Evolutionary conservation across 2,888 invertebrate species (phyloP), one percentile per base, ranked within the genome.

Genomic region (Drosophila leonis): DNA sequence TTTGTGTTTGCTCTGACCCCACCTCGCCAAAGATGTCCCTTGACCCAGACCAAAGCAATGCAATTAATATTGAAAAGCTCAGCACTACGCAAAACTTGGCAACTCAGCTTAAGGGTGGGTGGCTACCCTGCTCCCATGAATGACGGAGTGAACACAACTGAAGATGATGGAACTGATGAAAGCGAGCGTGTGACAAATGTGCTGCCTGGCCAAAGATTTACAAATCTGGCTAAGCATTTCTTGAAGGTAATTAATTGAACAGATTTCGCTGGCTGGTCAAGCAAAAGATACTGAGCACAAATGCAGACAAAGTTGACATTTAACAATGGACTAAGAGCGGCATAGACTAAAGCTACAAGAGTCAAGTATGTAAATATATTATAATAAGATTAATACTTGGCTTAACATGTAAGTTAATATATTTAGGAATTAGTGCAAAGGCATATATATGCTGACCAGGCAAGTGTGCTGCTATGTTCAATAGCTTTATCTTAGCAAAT

Each of bases 161-260:
- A 63, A 63, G 82, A 72, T 83, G 80, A 81, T 83, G 81, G 78
- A 88, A 62, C 86, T 88, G 83, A 80, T 85, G 84, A 88, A 84
- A 84, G 84, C 82, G 68, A 81, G 81, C 88, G 86, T 88, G 83
- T 88, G 83, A 83, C 83, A 83, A 87, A 84, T 85, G 85, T 80
- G 56, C 59, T 52, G 63, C 61, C 78, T 67, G 73, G 69, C 62
- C 81, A 74, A 78, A 81, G 72, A 83, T 78, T 85, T 71, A 65
- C 70, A 80, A 83, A 84, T 78, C 74, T 69, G 51, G 60, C 56
- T 24, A 54, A 72, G 59, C 56, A 80, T 71, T 73, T 65, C 70
- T 62, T 66, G 56, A 31, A 56, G 63, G 56, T 88, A 83, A 83
- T 83, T 88, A 83, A 83, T 83, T 82, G 78, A 88, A 72, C 42